These are phyloP conservation scores for Druceiella hillmani DNA, from an alignment of 2,888 invertebrate genomes.

Conservation along the genomic window DNA sequence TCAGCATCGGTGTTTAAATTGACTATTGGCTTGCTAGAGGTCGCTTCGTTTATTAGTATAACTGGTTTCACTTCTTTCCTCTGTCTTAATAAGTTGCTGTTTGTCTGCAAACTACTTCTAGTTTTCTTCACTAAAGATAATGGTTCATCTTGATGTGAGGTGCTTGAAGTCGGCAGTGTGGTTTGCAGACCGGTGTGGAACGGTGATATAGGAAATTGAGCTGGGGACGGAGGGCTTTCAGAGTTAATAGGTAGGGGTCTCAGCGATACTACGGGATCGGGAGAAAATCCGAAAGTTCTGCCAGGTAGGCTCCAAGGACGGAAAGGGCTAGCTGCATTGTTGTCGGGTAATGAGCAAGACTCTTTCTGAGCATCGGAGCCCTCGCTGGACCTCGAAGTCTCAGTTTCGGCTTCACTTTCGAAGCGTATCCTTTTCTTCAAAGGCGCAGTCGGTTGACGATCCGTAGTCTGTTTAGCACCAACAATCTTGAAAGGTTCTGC, in stretches of 20 bases:
- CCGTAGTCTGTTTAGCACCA: conserved; percentile 35
- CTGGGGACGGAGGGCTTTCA: conserved; percentile 35
- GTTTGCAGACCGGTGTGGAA: conserved; percentile 16
- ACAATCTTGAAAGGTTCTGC: conserved; percentile 60
- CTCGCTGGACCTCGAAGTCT: conserved; percentile 30
- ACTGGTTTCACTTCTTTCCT: conserved; percentile 32
- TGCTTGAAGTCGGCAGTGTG: conserved; percentile 16
- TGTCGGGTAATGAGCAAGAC: conserved; percentile 26
- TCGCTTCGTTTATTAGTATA: conserved; percentile 4
- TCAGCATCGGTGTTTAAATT: conserved; percentile 32
- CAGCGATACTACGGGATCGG: conserved; percentile 50
- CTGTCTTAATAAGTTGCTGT: conserved; percentile 33
- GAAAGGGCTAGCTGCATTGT: conserved; percentile 49
- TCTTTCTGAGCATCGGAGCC: conserved; percentile 27
- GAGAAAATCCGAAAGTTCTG: conserved; percentile 27
- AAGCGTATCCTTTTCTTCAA: conserved; percentile 67
- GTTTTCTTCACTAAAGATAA: conserved; percentile 55
- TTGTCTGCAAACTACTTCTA: conserved; percentile 31
- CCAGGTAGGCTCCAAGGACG: conserved; percentile 58
- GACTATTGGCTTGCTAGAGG: conserved; percentile 24
- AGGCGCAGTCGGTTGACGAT: conserved; percentile 53
- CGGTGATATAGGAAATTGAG: conserved; percentile 16
- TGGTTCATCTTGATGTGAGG: conserved; percentile 64
- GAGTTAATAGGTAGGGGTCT: no score
- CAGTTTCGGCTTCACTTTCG: conserved; percentile 32